Evolutionary conservation across 1,140 invertebrate genomes (phyloP).

Genomic region (Venustaconcha ellipsiformis): DNA sequence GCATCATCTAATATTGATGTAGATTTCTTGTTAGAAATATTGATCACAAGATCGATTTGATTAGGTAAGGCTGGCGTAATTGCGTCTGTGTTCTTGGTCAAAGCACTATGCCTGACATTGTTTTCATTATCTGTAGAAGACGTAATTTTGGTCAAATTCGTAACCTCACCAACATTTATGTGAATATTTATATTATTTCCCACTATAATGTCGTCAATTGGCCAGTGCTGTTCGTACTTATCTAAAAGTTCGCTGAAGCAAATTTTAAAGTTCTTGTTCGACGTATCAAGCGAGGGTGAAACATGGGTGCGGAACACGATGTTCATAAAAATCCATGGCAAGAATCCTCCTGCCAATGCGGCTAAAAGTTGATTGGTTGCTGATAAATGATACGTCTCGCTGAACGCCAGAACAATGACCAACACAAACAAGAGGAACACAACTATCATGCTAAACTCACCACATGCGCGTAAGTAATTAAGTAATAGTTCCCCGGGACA

Average conservation of each 20-base stretch:
- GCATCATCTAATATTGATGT: too few relatives aligned
- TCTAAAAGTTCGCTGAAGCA: slow-evolving; percentile 13
- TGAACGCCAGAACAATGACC: slow-evolving; percentile 31
- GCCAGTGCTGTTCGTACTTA: slow-evolving; percentile 13
- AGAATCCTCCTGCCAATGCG: slow-evolving; percentile 31
- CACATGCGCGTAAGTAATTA: slow-evolving; percentile 7
- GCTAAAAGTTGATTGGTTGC: slow-evolving; percentile 31
- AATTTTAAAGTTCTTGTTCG: slow-evolving; percentile 8
- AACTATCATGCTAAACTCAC: slow-evolving; percentile 15
- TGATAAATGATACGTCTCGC: slow-evolving; percentile 27
- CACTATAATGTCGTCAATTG: slow-evolving; percentile 22
- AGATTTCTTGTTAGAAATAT: too few relatives aligned
- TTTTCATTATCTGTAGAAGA: too few relatives aligned
- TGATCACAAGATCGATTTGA: too few relatives aligned
- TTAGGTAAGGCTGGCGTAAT: too few relatives aligned
- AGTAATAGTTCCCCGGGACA: slow-evolving; percentile 19
- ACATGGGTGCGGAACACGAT: slow-evolving; percentile 14
- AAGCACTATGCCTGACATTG: too few relatives aligned
- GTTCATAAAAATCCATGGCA: slow-evolving; percentile 33
- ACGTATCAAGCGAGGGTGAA: slow-evolving; percentile 3
- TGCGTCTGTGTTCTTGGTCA: too few relatives aligned
- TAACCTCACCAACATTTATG: too few relatives aligned
- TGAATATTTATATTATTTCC: too few relatives aligned
- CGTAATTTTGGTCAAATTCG: too few relatives aligned
- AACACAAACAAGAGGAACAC: slow-evolving; percentile 33